phyloP scores from a whole-genome alignment of 2,113 vertebrate genomes.

The Seriola dumerili region DNA sequence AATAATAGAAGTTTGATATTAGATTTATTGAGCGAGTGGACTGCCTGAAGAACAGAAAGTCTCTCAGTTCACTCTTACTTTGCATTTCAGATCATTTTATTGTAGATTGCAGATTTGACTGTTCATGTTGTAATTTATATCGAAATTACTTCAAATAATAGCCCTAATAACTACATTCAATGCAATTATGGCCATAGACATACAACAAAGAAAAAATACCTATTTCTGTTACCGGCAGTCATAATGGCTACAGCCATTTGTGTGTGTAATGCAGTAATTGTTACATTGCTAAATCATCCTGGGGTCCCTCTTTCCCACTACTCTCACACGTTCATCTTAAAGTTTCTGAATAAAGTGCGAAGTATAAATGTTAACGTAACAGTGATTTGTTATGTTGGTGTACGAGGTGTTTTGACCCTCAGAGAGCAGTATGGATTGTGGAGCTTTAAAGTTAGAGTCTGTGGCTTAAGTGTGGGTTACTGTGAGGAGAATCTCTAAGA shows the following conservation, averaged over 20 bases:
- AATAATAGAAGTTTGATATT: constrained; percentile 77
- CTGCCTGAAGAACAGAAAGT: constrained; percentile 63
- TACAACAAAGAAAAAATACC: constrained; percentile 15
- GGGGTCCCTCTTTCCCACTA: constrained; percentile 11
- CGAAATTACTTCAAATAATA: constrained; percentile 52
- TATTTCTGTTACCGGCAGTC: constrained; percentile 18
- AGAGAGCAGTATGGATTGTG: constrained; percentile 12
- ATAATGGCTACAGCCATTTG: constrained; percentile 37
- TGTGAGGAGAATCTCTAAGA: constrained; percentile 15
- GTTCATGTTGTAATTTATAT: constrained; percentile 46
- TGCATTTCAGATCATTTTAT: constrained; percentile 60
- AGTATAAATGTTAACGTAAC: constrained; percentile 55
- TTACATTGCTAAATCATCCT: not conserved
- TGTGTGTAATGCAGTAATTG: constrained; percentile 12
- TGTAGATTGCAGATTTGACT: constrained; percentile 36
- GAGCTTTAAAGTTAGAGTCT: constrained; percentile 18
- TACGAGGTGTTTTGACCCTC: constrained; percentile 22
- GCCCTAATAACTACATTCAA: constrained; percentile 39
- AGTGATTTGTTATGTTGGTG: constrained; percentile 17
- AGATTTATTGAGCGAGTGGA: constrained; percentile 63
- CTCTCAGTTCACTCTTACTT: constrained; percentile 61
- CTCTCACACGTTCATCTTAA: constrained; percentile 17
- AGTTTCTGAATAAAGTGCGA: constrained; percentile 38
- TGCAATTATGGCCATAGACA: constrained; percentile 10
- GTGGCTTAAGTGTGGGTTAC: constrained; percentile 10